phyloP scores from a whole-genome alignment of 2,888 invertebrate genomes.

The Isoperla grammatica region DNA sequence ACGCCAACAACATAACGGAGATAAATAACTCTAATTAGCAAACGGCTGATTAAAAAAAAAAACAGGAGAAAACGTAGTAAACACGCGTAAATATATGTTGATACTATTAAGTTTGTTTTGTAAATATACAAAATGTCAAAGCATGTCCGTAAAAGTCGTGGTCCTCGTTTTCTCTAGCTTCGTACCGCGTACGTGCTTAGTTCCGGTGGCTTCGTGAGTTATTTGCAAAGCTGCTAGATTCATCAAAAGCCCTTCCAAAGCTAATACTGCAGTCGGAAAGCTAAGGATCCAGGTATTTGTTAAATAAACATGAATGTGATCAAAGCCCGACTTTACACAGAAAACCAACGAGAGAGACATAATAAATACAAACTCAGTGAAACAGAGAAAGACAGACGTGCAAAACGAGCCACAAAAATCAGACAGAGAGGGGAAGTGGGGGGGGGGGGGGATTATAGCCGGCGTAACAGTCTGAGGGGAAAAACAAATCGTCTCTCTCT shows the following conservation, averaged over 20 bases:
- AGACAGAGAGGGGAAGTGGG: too few relatives aligned
- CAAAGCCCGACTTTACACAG: neutral
- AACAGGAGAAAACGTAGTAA: neutral
- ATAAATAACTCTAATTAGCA: too few relatives aligned
- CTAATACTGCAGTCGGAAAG: slow-evolving; percentile 1
- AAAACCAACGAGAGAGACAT: neutral
- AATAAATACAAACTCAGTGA: neutral
- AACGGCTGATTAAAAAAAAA: too few relatives aligned
- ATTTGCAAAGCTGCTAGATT: slow-evolving; percentile 11
- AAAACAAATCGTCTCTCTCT: too few relatives aligned
- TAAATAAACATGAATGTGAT: slow-evolving; percentile 23
- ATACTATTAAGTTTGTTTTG: neutral
- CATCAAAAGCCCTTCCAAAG: slow-evolving; percentile 20
- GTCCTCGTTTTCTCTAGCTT: too few relatives aligned
- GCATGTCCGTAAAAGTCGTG: neutral
- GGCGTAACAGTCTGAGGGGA: neutral
- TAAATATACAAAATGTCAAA: neutral
- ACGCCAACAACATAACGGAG: too few relatives aligned
- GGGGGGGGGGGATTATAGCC: neutral
- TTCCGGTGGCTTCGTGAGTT: neutral
- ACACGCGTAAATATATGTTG: neutral
- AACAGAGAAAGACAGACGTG: too few relatives aligned
- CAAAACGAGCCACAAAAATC: too few relatives aligned
- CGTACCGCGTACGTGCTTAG: neutral
- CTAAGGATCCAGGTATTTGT: slow-evolving; percentile 19